Base-by-base conservation (phyloP, 2,888 invertebrate species). In the Phytoseiulus persimilis region DNA sequence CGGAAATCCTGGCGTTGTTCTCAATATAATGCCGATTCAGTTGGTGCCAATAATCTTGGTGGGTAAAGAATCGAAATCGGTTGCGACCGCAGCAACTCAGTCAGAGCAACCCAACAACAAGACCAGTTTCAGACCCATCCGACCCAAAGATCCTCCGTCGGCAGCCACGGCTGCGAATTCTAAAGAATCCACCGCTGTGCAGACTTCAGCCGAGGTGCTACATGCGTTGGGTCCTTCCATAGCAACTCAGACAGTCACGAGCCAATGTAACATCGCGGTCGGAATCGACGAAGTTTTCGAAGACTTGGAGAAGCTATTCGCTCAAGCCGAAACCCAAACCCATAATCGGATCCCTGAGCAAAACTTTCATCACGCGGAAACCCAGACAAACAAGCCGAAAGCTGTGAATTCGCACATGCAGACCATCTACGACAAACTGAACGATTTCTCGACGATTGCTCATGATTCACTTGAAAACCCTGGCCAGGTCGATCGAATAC, bases 271-370 rank as follows among this genome's bases (percentile, higher is more conserved):
- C 45, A 39, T 87, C 33, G 87, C 87, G 0, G 87, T 87, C 18
- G 87, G 87, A 32, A 87, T 87, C 33, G 87, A 87, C 33, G 87
- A 87, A 18, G 87, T 87, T 28, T 33, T 87, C 87, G 87, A 87
- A 2, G 87, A 87, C 18, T n/a, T 87, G 32, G 39, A 87, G 87
- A 87, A 32, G 23, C 31, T 87, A 18, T 87, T 87, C 87, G 87
- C 32, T 11, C 32, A 87, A 32, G 32, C 87, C 9, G 32, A 33
- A 6, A 31, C 87, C n/a, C 32, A 31, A 6, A 87, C 39, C 33
- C 87, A 87, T 2, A 87, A 11, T 3, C 87, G 28, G 6, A 87
- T n/a, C 18, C 23, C 32, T 14, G 33, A 32, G 84, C 32, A 33
- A 32, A 87, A 87, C 32, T 87, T 87, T 33, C 87, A 87, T 11